phyloP scores from a whole-genome alignment of 2,113 vertebrate genomes.

The Corynorhinus townsendii region DNA sequence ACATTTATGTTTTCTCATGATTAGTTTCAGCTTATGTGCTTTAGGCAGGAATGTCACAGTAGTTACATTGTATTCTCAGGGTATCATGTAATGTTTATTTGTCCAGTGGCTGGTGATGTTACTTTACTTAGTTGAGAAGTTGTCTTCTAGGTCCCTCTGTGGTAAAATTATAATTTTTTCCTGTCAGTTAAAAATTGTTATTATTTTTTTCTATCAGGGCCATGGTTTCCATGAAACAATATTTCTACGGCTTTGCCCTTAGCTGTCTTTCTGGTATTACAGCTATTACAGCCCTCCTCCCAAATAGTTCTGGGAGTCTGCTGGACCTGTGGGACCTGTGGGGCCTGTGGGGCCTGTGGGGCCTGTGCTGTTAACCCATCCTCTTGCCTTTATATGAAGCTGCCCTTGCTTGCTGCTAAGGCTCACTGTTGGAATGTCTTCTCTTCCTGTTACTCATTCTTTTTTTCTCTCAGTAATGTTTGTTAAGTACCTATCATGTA shows the following conservation, averaged over 20 bases:
- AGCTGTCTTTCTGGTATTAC: background rate
- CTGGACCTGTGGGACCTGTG: background rate
- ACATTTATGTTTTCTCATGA: background rate
- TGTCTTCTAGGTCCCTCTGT: background rate
- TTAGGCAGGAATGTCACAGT: background rate
- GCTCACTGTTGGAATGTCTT: background rate
- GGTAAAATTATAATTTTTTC: background rate
- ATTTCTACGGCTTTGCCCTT: background rate
- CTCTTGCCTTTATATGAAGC: background rate
- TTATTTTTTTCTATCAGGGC: background rate
- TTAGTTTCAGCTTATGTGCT: background rate
- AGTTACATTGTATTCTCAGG: background rate
- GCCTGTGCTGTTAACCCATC: background rate
- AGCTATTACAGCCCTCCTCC: background rate
- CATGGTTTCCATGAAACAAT: background rate
- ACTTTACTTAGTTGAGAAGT: background rate
- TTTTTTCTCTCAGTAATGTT: background rate
- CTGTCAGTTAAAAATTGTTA: background rate
- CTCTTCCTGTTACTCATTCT: background rate
- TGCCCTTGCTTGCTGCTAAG: background rate
- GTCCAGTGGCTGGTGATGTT: background rate
- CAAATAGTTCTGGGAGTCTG: background rate
- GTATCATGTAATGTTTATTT: background rate
- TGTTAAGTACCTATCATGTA: background rate
- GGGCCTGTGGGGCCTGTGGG: background rate